Evolutionary conservation across 2,113 vertebrate genomes (phyloP).

Genomic region (Sapayoa aenigma): DNA sequence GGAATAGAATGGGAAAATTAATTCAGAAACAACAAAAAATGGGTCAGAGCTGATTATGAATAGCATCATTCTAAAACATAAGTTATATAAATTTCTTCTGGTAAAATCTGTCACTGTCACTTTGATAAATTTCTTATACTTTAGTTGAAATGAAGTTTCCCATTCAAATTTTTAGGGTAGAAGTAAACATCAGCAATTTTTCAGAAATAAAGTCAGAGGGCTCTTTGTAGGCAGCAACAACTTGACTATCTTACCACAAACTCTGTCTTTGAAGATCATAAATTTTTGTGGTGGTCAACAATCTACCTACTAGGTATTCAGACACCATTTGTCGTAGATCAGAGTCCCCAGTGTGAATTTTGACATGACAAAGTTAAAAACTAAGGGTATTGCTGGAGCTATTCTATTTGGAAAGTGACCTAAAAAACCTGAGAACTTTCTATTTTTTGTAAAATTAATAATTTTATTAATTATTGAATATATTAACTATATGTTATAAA

Average conservation of each 20-base stretch:
- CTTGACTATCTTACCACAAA: neutral
- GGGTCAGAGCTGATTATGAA: neutral
- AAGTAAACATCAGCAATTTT: neutral
- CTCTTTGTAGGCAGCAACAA: neutral
- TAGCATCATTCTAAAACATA: neutral
- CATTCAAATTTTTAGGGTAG: neutral
- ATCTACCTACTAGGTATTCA: neutral
- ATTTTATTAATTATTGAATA: too few relatives aligned
- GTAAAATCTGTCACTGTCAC: neutral
- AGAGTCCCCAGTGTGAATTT: neutral
- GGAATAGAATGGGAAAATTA: neutral
- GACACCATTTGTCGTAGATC: neutral
- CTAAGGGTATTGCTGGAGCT: neutral
- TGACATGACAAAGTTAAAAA: neutral
- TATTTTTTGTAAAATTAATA: neutral
- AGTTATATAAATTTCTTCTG: neutral
- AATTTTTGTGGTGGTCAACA: neutral
- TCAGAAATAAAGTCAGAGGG: neutral
- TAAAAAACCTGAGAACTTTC: neutral
- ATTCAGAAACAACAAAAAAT: neutral
- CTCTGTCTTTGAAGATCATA: neutral
- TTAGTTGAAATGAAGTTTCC: neutral
- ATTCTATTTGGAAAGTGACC: neutral
- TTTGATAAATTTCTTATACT: neutral
- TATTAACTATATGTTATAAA: neutral